phyloP scores from a whole-genome alignment of 2,113 vertebrate species.

The Tupaia tana region DNA sequence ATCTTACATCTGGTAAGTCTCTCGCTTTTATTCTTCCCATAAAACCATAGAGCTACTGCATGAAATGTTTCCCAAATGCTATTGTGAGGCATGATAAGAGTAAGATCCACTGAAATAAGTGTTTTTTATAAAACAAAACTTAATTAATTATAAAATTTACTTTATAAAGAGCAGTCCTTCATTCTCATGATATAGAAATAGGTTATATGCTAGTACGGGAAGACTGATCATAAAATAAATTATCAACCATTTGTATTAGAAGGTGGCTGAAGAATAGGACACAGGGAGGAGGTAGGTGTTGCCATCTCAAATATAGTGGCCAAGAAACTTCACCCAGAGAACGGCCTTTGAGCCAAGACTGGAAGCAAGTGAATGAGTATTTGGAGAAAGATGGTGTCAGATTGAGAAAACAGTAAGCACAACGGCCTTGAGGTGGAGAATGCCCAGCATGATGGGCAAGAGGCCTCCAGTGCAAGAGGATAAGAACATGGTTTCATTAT shows the following conservation, averaged over 20 bases:
- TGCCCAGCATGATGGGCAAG: neutral
- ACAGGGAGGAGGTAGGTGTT: neutral
- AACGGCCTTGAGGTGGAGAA: neutral
- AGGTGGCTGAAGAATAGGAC: neutral
- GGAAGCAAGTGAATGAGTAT: neutral
- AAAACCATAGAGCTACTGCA: neutral
- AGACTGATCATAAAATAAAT: neutral
- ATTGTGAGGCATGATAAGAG: neutral
- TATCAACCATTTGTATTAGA: neutral
- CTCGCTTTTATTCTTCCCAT: neutral
- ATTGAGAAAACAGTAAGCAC: neutral
- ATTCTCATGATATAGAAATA: neutral
- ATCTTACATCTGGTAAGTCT: neutral
- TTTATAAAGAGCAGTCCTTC: conserved; percentile 7
- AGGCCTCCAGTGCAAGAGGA: neutral
- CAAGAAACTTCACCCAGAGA: neutral
- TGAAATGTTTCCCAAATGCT: neutral
- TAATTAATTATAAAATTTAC: neutral
- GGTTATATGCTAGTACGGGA: neutral
- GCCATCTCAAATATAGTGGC: neutral
- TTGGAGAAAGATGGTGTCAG: neutral
- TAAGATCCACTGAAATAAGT: neutral
- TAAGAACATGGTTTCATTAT: neutral
- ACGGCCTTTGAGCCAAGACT: neutral
- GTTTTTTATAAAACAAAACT: neutral